Conservation (phyloP, 2,797 vertebrate species). For the Coccyzus lansbergi region DNA sequence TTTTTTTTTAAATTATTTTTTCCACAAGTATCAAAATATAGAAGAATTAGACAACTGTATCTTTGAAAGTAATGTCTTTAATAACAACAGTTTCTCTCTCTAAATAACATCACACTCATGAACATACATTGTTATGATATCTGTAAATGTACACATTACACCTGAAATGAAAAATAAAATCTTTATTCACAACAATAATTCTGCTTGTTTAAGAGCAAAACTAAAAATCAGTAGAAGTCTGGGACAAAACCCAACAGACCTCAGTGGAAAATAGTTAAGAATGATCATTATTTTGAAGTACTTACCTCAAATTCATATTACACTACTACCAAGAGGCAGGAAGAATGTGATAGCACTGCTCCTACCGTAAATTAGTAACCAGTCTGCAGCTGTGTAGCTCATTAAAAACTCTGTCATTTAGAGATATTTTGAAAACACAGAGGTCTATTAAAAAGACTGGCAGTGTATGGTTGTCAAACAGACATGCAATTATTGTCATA, state of each 20-base stretch:
- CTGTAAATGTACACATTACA: neutral
- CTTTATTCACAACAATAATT: neutral
- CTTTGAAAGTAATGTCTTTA: neutral
- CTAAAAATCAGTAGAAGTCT: neutral
- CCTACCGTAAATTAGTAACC: slow-evolving; percentile 11
- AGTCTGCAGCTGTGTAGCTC: slow-evolving; percentile 67
- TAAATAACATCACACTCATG: neutral
- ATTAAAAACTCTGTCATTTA: slow-evolving; percentile 66
- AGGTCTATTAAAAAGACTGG: slow-evolving; percentile 63
- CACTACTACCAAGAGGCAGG: neutral
- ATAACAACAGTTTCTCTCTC: neutral
- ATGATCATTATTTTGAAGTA: neutral
- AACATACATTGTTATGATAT: neutral
- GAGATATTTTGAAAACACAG: slow-evolving; percentile 68
- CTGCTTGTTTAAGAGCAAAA: neutral
- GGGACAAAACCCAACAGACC: neutral
- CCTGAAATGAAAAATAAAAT: neutral
- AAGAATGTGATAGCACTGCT: neutral
- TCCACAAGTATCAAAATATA: neutral
- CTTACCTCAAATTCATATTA: slow-evolving; percentile 2
- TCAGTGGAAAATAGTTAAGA: neutral
- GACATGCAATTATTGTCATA: slow-evolving; percentile 63
- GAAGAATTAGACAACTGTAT: neutral
- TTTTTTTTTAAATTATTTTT: neutral
- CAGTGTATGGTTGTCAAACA: slow-evolving; percentile 56